A percentile compares a stretch with the other conserved stretches of the same genome.
Evolutionary conservation across 1,140 invertebrate genomes (phyloP).

Genomic region (Drosophila tristis): DNA sequence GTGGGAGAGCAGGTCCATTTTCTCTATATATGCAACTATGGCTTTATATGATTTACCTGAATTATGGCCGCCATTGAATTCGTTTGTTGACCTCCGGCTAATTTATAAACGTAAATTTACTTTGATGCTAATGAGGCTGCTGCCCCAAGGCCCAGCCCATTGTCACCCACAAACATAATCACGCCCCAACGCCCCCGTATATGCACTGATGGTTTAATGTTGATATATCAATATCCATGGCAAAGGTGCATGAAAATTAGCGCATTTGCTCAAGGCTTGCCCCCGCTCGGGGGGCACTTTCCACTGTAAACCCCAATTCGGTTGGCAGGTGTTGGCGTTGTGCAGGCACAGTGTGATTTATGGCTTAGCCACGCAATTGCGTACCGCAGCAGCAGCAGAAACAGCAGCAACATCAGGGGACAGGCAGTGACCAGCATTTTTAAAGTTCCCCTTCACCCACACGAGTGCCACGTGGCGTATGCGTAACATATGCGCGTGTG

Average conservation of each 20-base stretch:
- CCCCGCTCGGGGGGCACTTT: neutral
- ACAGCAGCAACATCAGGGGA: too few relatives aligned
- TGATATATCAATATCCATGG: slow-evolving; percentile 59
- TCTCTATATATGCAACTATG: slow-evolving; percentile 10
- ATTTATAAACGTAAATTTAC: slow-evolving; percentile 71
- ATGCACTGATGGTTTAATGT: slow-evolving; percentile 52
- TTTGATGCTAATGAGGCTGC: slow-evolving; percentile 69
- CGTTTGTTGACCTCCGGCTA: slow-evolving; percentile 38
- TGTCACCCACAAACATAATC: slow-evolving; percentile 18
- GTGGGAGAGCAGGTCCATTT: too few relatives aligned
- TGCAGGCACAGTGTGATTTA: slow-evolving; percentile 56
- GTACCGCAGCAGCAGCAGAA: neutral
- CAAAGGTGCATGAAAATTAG: slow-evolving; percentile 53
- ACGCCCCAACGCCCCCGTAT: slow-evolving; percentile 1
- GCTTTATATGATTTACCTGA: slow-evolving; percentile 41
- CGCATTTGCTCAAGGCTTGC: slow-evolving; percentile 46
- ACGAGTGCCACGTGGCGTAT: slow-evolving; percentile 45
- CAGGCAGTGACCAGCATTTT: slow-evolving; percentile 58
- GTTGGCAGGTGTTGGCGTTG: slow-evolving; percentile 47
- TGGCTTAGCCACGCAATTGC: slow-evolving; percentile 51
- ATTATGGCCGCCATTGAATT: slow-evolving; percentile 42
- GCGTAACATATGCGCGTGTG: slow-evolving; percentile 54
- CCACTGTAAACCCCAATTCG: slow-evolving; percentile 29
- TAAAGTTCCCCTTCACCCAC: slow-evolving; percentile 11
- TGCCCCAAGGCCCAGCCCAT: slow-evolving; percentile 35